Base-by-base conservation (phyloP, 2,888 invertebrate species). In the Agrotis ipsilon region DNA sequence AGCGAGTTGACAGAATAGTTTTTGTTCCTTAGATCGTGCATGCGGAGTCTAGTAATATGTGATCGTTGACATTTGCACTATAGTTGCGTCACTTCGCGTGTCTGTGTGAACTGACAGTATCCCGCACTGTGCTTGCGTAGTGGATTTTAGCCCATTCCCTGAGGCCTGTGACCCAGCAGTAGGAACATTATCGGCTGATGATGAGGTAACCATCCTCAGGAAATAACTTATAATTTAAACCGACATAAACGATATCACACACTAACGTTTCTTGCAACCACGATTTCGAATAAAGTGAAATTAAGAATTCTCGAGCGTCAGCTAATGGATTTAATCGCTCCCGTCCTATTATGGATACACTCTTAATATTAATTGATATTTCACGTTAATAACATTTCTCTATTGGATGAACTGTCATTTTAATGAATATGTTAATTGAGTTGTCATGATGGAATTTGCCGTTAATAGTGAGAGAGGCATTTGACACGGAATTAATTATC, bases 331-430 rank as follows among this genome's bases (percentile, higher is more conserved):
- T 45, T 21, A 18, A 32, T 51, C 21, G 16, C 49, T 13, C 6
- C 7, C 27, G 14, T 27, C 21, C 6, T 45, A 24, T 45, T 51
- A n/a, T 13, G n/a, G n/a, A 52, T 51, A 45, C 21, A n/a, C 21
- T 32, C 54, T 54, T 16, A 48, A 68, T 55, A 54, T 46, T 46
- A 45, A 51, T 60, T 72, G 32, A 32, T 51, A 32, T 70, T 51
- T 45, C 19, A 18, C 14, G 39, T 48, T 55, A 27, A 21, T 48
- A 39, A 52, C 19, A 27, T 21, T 52, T 70, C 32, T n/a, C 6
- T 49, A 7, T n/a, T 19, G 14, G 27, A 39, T 11, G 19, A 58
- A 52, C 19, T n/a, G 16, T 16, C 13, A 21, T 59, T 74, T 65
- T 52, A 46, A 46, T 72, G 13, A 32, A 57, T 39, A 48, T 55